These are phyloP conservation scores for Sula dactylatra DNA, from an alignment of 2,113 vertebrate genomes.

Conservation along the genomic window DNA sequence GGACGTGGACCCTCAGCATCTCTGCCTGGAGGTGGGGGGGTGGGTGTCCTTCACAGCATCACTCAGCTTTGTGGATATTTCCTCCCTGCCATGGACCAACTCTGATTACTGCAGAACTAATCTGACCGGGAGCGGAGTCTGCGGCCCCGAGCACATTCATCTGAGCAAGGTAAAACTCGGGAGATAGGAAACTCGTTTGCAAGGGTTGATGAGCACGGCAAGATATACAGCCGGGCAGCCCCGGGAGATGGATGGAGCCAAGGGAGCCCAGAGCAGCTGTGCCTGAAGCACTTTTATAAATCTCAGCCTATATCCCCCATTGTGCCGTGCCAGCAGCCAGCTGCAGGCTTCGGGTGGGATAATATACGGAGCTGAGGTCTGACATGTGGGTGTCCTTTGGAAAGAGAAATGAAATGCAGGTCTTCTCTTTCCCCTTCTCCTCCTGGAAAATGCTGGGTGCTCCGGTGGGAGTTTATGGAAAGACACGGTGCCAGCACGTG, in stretches of 20 bases:
- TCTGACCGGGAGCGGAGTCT: background rate
- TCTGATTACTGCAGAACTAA: background rate
- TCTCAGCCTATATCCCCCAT: background rate
- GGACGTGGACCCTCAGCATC: accelerated
- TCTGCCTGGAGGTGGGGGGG: background rate
- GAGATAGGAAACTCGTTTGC: background rate
- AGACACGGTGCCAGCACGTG: accelerated
- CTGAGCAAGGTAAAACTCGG: background rate
- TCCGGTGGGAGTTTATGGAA: background rate
- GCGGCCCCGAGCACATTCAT: background rate
- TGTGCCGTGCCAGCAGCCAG: conserved; percentile 38
- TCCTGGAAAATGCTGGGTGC: background rate
- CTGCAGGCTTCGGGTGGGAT: conserved; percentile 2
- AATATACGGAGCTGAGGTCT: background rate
- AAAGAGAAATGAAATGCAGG: background rate
- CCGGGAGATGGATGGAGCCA: background rate
- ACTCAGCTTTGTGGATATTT: background rate
- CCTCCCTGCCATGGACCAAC: background rate
- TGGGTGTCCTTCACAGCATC: background rate
- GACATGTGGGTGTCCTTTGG: background rate
- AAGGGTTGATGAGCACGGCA: background rate
- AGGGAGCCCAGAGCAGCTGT: conserved; percentile 35
- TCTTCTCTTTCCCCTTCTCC: background rate
- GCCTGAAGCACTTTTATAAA: conserved; percentile 53
- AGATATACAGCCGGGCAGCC: background rate